These are phyloP conservation scores for Serilophus lunatus DNA, from an alignment of 2,113 vertebrate species.

Conservation along the genomic window DNA sequence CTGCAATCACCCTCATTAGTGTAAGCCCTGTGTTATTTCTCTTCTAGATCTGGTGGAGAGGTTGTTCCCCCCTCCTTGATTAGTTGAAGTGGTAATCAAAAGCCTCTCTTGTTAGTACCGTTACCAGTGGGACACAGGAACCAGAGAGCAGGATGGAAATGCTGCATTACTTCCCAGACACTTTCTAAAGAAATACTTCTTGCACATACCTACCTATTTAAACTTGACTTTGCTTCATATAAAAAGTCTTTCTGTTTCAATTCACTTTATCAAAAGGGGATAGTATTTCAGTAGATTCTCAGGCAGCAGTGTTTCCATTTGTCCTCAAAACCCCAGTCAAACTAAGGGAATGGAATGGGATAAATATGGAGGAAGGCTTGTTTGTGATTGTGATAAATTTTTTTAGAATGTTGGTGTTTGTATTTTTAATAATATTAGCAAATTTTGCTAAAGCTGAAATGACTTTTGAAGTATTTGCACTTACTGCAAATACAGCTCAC, in stretches of 20 bases:
- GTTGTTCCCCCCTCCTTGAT: background rate
- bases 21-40: background rate
- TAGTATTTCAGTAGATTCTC: background rate
- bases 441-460: background rate
- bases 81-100: background rate
- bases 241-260: too few species aligned
- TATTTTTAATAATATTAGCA: background rate
- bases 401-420: background rate
- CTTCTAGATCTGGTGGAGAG: background rate
- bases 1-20: background rate
- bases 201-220: background rate
- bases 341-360: background rate
- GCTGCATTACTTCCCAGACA: background rate
- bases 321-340: background rate
- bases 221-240: background rate
- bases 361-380: background rate
- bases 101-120: background rate
- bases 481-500: background rate
- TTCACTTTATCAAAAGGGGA: background rate
- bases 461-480: background rate
- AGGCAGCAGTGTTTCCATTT: background rate
- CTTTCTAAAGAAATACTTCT: background rate
- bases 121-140: background rate
- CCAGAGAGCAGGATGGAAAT: background rate
- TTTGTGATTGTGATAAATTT: background rate